Evolutionary conservation across 2,113 vertebrate species (phyloP).

Genomic region (Aegypius monachus): DNA sequence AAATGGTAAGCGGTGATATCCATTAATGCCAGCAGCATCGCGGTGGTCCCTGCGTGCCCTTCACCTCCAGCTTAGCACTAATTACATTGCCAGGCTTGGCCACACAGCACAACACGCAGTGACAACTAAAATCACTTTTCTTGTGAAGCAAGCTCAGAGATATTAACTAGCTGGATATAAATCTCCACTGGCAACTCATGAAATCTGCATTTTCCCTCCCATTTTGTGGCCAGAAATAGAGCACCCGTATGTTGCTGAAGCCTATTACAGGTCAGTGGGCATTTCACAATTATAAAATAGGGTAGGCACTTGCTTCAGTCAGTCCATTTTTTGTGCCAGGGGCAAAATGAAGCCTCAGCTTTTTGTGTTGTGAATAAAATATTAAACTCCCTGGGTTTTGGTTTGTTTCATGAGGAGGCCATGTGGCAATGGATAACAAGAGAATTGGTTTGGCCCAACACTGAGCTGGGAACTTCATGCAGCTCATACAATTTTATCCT

Average conservation of each 20-base stretch:
- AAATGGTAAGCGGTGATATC: background rate
- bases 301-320: background rate
- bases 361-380: background rate
- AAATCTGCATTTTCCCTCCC: background rate
- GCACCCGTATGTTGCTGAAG: fast-evolving
- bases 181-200: background rate
- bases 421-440: background rate
- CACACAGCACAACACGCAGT: fast-evolving
- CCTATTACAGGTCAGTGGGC: background rate
- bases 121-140: background rate
- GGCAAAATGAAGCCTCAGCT: background rate
- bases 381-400: background rate
- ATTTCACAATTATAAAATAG: background rate
- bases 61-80: background rate
- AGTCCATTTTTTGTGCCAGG: background rate
- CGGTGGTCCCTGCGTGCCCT: fast-evolving
- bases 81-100: background rate
- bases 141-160: background rate
- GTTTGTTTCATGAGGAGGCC: background rate
- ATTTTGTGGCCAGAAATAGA: background rate
- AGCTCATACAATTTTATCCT: background rate
- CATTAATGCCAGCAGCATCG: background rate
- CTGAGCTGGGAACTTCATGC: background rate
- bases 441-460: background rate
- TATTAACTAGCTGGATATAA: background rate